A percentile compares a stretch with the other conserved stretches of the same genome.
Evolutionary conservation across 2,113 vertebrate genomes (phyloP).

Genomic region (Epinephelus cyanopodus): DNA sequence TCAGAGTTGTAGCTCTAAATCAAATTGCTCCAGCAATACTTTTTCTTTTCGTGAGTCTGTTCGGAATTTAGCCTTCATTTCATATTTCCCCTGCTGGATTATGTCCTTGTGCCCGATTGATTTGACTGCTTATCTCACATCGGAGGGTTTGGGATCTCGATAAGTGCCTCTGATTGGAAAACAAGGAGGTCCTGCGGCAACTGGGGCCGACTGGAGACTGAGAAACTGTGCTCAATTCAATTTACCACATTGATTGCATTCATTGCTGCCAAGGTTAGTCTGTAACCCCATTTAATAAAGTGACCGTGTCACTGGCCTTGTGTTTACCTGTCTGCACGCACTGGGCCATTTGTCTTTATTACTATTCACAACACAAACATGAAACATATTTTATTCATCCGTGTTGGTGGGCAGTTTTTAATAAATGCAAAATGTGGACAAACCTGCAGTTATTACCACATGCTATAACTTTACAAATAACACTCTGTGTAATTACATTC

Average conservation of each 20-base stretch:
- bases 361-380: constrained; percentile 8
- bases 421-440: background rate
- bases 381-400: background rate
- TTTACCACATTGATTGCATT: constrained; percentile 55
- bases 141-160: constrained; percentile 46
- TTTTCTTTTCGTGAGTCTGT: background rate
- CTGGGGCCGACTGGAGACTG: constrained; percentile 29
- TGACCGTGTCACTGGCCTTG: constrained; percentile 30
- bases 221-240: constrained; percentile 53
- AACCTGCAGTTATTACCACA: background rate
- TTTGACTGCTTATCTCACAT: constrained; percentile 28
- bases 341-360: constrained; percentile 1
- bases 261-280: constrained; percentile 54
- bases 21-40: background rate
- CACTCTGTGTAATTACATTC: background rate
- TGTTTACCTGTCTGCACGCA: constrained; percentile 37
- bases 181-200: constrained; percentile 41
- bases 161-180: constrained; percentile 53
- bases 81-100: constrained; percentile 29
- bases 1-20: background rate
- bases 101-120: constrained; percentile 23
- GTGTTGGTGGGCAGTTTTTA: background rate
- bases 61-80: constrained; percentile 7
- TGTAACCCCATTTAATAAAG: constrained; percentile 63
- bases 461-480: background rate